Base-by-base conservation (phyloP, 2,888 invertebrate genomes). In the Norana najaformis region DNA sequence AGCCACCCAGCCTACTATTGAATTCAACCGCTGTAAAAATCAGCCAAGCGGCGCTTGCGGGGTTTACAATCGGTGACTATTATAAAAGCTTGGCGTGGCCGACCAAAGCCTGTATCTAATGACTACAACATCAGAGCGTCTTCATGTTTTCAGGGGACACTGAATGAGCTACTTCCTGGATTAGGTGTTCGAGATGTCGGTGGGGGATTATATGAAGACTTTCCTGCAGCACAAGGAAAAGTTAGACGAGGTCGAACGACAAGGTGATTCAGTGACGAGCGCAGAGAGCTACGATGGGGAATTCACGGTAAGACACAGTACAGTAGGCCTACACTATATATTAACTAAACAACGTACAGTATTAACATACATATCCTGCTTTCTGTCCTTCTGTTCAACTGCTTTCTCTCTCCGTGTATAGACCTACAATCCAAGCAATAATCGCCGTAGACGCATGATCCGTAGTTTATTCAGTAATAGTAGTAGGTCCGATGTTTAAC, bases 211-310 rank as follows among this genome's bases (percentile, higher is more conserved):
- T 13, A 69, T 69, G 69, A n/a, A 30, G 6, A n/a, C 69, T n/a
- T 69, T 69, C n/a, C n/a, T 69, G n/a, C 8, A 69, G 30, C 69
- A 69, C 69, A 69, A 69, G 69, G 69, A 69, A n/a, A 69, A 69
- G 69, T n/a, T 69, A n/a, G 69, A 69, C n/a, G 69, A 69, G 11
- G 69, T 69, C 30, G 69, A 69, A 69, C 30, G 69, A n/a, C 30
- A 69, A 8, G 69, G 69, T 69, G 13, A 30, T 8, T 69, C 30
- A 30, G 11, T 8, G 16, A n/a, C 69, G n/a, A n/a, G 30, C 69
- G 69, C 30, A n/a, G 69, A 69, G 69, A 69, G 69, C n/a, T 69
- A 69, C 69, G 69, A 69, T n/a, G 69, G n/a, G 69, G 69, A 69
- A 69, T 69, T 69, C n/a, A 69, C 30, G n/a, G 69, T 69, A 69